phyloP scores from a whole-genome alignment of 2,113 vertebrate genomes.

The Misgurnus mizolepis region DNA sequence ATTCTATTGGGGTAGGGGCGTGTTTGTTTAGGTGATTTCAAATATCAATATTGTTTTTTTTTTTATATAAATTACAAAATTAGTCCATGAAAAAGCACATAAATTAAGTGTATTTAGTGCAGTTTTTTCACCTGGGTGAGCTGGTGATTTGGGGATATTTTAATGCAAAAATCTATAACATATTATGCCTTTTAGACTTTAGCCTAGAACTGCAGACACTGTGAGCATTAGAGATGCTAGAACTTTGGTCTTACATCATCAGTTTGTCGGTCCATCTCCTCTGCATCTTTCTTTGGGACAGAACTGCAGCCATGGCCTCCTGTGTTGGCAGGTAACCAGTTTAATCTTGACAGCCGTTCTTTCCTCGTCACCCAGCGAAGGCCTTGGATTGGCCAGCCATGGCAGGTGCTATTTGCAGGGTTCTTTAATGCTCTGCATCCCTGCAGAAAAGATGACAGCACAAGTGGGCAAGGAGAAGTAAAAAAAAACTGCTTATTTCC shows the following conservation, averaged over 20 bases:
- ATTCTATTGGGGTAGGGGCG: no score
- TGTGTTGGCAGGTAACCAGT: constrained; percentile 65
- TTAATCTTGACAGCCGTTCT: constrained; percentile 61
- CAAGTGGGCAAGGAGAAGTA: constrained; percentile 51
- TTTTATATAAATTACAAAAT: no score
- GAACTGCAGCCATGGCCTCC: constrained; percentile 61
- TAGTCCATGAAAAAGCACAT: no score
- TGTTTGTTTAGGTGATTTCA: no score
- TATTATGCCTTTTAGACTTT: no score
- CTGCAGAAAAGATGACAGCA: constrained; percentile 61
- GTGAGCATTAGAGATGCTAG: no score
- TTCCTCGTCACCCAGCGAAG: constrained; percentile 71
- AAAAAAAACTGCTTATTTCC: not conserved
- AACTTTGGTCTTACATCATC: constrained; percentile 65
- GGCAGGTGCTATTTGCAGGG: constrained; percentile 64
- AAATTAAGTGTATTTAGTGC: no score
- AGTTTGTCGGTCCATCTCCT: constrained; percentile 66
- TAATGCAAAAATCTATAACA: no score
- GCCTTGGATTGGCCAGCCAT: constrained; percentile 68
- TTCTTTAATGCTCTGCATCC: constrained; percentile 66
- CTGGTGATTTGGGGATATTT: no score
- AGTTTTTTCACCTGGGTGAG: no score
- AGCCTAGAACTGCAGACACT: no score
- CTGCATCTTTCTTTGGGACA: constrained; percentile 69
- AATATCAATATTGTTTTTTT: no score